These are phyloP conservation scores for Acipenser ruthenus DNA, from an alignment of 2,797 vertebrate species.

Conservation along the genomic window DNA sequence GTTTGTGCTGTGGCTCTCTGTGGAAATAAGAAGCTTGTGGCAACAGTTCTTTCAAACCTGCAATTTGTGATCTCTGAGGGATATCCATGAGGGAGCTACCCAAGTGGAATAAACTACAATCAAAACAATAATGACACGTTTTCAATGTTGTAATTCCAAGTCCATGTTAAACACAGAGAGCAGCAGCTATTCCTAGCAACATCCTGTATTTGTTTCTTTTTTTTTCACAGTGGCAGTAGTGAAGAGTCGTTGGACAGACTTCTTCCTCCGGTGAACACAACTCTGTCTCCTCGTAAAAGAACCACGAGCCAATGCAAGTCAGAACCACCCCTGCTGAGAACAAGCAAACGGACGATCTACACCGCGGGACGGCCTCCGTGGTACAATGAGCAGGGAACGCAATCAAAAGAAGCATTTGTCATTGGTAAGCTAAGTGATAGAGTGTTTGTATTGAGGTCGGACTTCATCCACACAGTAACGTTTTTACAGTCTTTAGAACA, in stretches of 20 bases:
- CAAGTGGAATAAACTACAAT: no score
- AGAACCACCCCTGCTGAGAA: constrained; percentile 84
- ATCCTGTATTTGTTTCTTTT: neutral
- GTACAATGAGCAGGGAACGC: constrained; percentile 94
- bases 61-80: no score
- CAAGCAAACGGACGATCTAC: constrained; percentile 95
- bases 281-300: constrained; percentile 73
- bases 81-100: no score
- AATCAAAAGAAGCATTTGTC: constrained; percentile 94
- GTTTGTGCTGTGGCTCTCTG: no score
- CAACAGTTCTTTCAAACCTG: no score
- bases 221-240: constrained; percentile 47
- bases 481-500: neutral
- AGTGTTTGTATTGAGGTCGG: no score
- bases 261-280: constrained; percentile 64
- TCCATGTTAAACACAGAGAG: neutral
- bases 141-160: no score
- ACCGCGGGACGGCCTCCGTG: constrained; percentile 89
- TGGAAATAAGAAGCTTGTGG: no score
- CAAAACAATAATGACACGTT: no score
- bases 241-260: constrained; percentile 76
- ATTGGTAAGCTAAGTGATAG: constrained; percentile 67
- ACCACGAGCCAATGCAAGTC: constrained; percentile 97
- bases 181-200: neutral
- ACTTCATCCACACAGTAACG: neutral